A percentile compares a stretch with the other conserved stretches of the same genome.
phyloP scores from a whole-genome alignment of 1,140 invertebrate species.

The Ceratoteleas bidentatus region DNA sequence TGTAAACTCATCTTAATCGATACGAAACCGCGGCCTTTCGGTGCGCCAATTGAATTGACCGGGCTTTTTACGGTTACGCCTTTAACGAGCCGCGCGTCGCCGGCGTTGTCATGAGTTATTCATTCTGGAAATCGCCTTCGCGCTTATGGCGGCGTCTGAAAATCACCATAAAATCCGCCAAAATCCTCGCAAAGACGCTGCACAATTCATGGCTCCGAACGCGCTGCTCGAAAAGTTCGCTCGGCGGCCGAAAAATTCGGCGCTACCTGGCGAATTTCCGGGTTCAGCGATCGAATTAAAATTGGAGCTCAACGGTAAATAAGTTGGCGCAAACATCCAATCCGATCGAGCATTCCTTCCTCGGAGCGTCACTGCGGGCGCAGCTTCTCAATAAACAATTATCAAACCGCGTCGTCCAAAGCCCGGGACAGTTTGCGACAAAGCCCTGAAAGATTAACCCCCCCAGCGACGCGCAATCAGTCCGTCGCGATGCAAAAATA shows the following conservation, averaged over 20 bases:
- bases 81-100: constrained; percentile 53
- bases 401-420: too few species aligned
- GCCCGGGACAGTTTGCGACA: too few species aligned
- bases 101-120: constrained; percentile 71
- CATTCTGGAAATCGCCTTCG: constrained; percentile 67
- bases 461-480: too few species aligned
- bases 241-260: constrained; percentile 34
- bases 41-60: constrained; percentile 11
- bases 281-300: constrained; percentile 13
- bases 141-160: constrained; percentile 55
- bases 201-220: constrained; percentile 63
- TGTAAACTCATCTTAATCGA: constrained; percentile 31
- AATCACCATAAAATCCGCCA: constrained; percentile 70
- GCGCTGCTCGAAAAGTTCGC: constrained; percentile 8
- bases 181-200: constrained; percentile 68
- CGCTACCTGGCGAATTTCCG: constrained; percentile 23
- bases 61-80: constrained; percentile 27
- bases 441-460: too few species aligned
- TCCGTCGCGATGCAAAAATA: not conserved
- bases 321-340: too few species aligned
- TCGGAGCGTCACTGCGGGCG: too few species aligned
- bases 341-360: too few species aligned
- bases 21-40: constrained; percentile 21
- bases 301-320: too few species aligned
- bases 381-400: too few species aligned